Evolutionary conservation across 2,797 vertebrate species (phyloP).

Genomic region (Saxicola maurus): DNA sequence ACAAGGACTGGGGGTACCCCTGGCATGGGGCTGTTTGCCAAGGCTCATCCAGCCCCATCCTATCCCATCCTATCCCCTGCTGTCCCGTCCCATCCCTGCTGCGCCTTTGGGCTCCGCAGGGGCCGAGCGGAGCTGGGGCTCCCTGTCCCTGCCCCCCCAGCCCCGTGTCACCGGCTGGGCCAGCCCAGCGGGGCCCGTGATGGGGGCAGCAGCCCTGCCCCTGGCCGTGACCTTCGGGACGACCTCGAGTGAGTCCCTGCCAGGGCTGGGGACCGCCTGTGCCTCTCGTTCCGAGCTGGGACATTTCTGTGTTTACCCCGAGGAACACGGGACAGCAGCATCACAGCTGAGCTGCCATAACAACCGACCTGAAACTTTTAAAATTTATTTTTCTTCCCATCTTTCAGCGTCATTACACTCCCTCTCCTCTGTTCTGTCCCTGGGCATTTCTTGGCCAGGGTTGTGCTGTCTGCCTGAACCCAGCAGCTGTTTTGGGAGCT

Average conservation of each 20-base stretch:
- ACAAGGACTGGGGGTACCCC: neutral
- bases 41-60: neutral
- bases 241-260: neutral
- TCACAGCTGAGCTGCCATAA: rapidly evolving
- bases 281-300: neutral
- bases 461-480: neutral
- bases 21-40: neutral
- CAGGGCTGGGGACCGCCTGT: neutral
- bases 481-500: neutral
- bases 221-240: slow-evolving; percentile 17
- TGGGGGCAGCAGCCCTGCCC: neutral
- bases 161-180: neutral
- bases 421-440: rapidly evolving
- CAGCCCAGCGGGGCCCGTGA: neutral
- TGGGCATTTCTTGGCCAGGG: neutral
- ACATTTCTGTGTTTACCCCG: rapidly evolving
- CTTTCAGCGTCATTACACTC: rapidly evolving
- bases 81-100: neutral
- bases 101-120: rapidly evolving
- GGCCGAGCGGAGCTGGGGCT: neutral
- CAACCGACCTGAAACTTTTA: rapidly evolving
- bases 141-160: neutral
- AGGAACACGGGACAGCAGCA: neutral
- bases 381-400: rapidly evolving
- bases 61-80: rapidly evolving